Conservation (phyloP, 2,797 vertebrate species). For the Sebastes miniatus region DNA sequence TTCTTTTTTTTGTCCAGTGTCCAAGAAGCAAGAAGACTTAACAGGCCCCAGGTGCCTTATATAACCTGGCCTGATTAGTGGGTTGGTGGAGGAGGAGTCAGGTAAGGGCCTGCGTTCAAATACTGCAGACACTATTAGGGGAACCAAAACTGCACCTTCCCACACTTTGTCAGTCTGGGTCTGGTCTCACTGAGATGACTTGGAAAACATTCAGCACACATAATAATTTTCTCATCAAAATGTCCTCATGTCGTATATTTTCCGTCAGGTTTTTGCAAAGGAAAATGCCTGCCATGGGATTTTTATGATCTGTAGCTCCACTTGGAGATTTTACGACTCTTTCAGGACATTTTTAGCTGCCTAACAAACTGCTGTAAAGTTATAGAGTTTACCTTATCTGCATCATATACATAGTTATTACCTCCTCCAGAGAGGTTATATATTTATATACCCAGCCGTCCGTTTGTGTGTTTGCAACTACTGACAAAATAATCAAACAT, state of each 20-base stretch:
- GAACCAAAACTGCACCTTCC: too few species aligned
- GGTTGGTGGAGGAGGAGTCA: too few species aligned
- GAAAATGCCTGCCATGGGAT: background rate
- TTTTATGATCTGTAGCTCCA: conserved; percentile 10
- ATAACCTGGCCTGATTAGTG: too few species aligned
- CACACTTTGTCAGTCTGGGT: background rate
- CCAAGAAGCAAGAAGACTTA: too few species aligned
- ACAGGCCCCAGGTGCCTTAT: too few species aligned
- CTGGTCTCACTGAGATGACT: background rate
- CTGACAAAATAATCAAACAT: background rate
- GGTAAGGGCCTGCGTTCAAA: too few species aligned
- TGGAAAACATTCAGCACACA: background rate
- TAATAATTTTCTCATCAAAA: background rate
- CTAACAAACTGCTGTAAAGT: background rate
- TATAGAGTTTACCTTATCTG: background rate
- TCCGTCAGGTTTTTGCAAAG: background rate
- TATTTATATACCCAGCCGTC: background rate
- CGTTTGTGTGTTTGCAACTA: background rate
- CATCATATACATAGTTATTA: background rate
- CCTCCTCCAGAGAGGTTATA: background rate
- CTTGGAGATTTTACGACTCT: background rate
- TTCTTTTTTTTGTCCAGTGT: too few species aligned
- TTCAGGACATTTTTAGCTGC: background rate
- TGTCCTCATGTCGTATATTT: conserved; percentile 1
- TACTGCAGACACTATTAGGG: too few species aligned